These are phyloP conservation scores for Diloba caeruleocephala DNA, from an alignment of 2,888 invertebrate species.

Conservation along the genomic window DNA sequence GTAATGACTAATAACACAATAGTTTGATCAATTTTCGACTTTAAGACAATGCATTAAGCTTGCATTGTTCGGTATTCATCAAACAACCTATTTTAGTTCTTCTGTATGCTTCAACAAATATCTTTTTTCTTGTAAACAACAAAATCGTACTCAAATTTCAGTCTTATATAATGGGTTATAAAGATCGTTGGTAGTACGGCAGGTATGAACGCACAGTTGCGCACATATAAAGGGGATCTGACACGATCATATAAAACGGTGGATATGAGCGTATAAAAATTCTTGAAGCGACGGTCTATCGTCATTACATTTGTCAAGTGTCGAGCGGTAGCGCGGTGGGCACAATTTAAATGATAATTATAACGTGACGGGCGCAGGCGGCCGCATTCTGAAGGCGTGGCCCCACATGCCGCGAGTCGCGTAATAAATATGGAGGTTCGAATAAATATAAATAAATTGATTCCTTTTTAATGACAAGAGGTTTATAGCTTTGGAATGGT, in stretches of 20 bases:
- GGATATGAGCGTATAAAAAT: slow-evolving; percentile 88
- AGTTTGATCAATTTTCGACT: slow-evolving; percentile 44
- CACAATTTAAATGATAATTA: slow-evolving; percentile 88
- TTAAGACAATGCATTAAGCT: slow-evolving; percentile 50
- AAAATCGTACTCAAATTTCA: slow-evolving; percentile 29
- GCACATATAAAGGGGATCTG: slow-evolving; percentile 75
- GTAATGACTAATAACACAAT: slow-evolving; percentile 47
- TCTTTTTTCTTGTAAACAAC: slow-evolving; percentile 16
- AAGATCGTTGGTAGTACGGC: slow-evolving; percentile 19
- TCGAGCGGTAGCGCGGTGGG: slow-evolving; percentile 83
- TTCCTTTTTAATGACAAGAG: slow-evolving; percentile 35
- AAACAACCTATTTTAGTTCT: slow-evolving; percentile 65
- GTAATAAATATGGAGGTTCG: slow-evolving; percentile 25
- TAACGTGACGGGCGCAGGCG: slow-evolving; percentile 70
- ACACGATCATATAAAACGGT: slow-evolving; percentile 84
- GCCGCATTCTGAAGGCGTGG: slow-evolving; percentile 48
- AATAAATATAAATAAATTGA: slow-evolving; percentile 25
- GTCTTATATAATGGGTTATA: slow-evolving; percentile 36
- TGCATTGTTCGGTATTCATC: slow-evolving; percentile 53
- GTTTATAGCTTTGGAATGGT: slow-evolving; percentile 23
- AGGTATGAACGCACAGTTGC: slow-evolving; percentile 53
- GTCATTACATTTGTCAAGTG: slow-evolving; percentile 88
- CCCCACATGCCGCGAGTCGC: slow-evolving; percentile 26
- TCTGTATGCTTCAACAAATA: slow-evolving; percentile 55
- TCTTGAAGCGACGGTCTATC: slow-evolving; percentile 82